Conservation (phyloP, 2,888 invertebrate species). For the Ariolimax columbianus region DNA sequence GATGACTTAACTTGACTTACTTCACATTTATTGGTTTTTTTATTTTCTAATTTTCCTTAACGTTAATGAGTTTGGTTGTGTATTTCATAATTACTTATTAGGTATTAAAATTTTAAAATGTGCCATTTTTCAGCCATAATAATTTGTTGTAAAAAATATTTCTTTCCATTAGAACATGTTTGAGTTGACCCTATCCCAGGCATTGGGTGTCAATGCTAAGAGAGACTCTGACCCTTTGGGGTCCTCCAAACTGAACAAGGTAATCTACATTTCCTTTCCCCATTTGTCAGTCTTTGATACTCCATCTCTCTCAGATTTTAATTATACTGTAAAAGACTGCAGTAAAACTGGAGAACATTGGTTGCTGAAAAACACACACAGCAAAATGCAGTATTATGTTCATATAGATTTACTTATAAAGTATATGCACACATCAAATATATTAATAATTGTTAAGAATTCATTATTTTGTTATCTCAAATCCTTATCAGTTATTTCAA, state of each 20-base stretch:
- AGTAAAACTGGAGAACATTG: no score
- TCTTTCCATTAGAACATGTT: constrained; percentile 86
- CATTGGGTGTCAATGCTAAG: constrained; percentile 83
- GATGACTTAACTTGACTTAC: no score
- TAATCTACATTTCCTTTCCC: constrained; percentile 53
- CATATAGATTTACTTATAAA: background rate
- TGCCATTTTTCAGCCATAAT: background rate
- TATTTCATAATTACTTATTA: no score
- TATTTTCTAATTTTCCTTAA: no score
- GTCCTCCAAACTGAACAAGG: constrained; percentile 83
- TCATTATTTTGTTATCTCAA: background rate
- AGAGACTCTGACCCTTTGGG: constrained; percentile 80
- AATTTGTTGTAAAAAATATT: background rate
- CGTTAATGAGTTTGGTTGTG: no score
- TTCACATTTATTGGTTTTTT: no score
- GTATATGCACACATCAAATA: background rate
- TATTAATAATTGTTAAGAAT: background rate
- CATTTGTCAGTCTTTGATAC: background rate
- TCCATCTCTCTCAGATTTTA: no score
- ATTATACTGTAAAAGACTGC: no score
- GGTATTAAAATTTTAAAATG: background rate
- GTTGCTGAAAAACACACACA: no score
- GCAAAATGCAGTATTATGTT: no score
- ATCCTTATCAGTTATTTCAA: no score
- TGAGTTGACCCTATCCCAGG: constrained; percentile 93